Evolutionary conservation across 2,888 invertebrate genomes (phyloP).

Genomic region (Torymus aiolomorphi): DNA sequence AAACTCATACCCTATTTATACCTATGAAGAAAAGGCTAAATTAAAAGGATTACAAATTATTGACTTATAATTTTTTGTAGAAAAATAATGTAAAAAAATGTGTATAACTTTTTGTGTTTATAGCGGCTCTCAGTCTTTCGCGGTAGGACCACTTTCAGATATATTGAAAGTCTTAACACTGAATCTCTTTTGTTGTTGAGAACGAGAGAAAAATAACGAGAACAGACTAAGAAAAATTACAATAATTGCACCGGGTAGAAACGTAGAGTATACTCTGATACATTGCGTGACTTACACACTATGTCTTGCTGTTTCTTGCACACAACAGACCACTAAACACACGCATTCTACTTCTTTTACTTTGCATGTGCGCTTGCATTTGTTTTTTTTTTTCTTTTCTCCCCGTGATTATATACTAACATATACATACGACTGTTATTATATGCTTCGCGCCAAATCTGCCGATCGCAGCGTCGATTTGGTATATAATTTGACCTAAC

Average conservation of each 20-base stretch:
- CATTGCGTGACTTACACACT: constrained; percentile 61
- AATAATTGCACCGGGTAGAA: constrained; percentile 64
- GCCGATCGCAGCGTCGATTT: constrained; percentile 41
- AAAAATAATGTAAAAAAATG: constrained; percentile 54
- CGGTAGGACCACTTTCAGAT: constrained; percentile 62
- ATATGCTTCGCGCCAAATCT: constrained; percentile 47
- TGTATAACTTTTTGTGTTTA: constrained; percentile 56
- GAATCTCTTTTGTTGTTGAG: constrained; percentile 19
- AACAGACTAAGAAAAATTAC: constrained; percentile 43
- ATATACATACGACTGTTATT: constrained; percentile 11
- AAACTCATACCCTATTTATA: no score
- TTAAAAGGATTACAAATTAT: constrained; percentile 2
- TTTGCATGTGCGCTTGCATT: constrained; percentile 72
- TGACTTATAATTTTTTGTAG: constrained; percentile 8
- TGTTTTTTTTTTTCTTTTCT: constrained; percentile 47
- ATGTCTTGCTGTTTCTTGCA: constrained; percentile 66
- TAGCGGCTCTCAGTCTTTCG: constrained; percentile 62
- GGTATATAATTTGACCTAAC: constrained; percentile 20
- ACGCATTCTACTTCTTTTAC: constrained; percentile 63
- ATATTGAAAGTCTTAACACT: constrained; percentile 43
- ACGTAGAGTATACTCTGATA: constrained; percentile 60
- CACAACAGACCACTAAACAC: constrained; percentile 64
- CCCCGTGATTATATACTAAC: constrained; percentile 20
- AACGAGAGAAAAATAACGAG: constrained; percentile 23
- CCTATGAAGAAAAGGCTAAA: constrained; percentile 1